Conservation (phyloP, 2,797 vertebrate species). For the Hippopotamyrus pictus region DNA sequence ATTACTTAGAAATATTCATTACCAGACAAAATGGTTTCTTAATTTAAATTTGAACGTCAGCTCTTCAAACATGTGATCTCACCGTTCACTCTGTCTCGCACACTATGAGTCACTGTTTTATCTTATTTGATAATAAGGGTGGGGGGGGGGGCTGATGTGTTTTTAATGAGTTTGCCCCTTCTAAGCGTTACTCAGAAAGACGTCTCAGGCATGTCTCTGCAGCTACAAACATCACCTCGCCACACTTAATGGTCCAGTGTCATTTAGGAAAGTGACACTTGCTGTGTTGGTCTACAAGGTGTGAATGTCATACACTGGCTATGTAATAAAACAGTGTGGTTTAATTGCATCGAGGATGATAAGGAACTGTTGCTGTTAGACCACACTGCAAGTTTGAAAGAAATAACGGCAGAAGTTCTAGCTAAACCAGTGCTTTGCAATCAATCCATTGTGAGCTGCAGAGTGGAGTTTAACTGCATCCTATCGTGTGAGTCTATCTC, state of each 20-base stretch:
- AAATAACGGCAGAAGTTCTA: background rate
- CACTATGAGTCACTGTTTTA: background rate
- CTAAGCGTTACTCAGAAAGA: background rate
- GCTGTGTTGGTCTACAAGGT: background rate
- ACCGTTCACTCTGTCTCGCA: background rate
- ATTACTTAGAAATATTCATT: background rate
- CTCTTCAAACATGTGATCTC: background rate
- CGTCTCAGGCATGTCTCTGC: background rate
- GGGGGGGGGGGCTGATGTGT: background rate
- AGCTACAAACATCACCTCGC: background rate
- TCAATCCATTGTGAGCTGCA: background rate
- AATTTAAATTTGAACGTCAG: background rate
- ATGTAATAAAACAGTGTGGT: background rate
- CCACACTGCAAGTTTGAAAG: background rate
- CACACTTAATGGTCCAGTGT: background rate
- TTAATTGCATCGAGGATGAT: background rate
- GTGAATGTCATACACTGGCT: background rate
- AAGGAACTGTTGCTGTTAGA: background rate
- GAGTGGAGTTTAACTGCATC: background rate
- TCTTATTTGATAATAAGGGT: background rate
- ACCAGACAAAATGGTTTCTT: background rate
- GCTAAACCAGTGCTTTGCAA: background rate
- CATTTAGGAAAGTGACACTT: background rate
- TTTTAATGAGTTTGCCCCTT: background rate
- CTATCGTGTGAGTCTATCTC: background rate